A percentile compares a stretch with the other conserved stretches of the same genome.
These are phyloP conservation scores for Nebria ingens DNA, from an alignment of 1,140 invertebrate genomes.

Conservation along the genomic window DNA sequence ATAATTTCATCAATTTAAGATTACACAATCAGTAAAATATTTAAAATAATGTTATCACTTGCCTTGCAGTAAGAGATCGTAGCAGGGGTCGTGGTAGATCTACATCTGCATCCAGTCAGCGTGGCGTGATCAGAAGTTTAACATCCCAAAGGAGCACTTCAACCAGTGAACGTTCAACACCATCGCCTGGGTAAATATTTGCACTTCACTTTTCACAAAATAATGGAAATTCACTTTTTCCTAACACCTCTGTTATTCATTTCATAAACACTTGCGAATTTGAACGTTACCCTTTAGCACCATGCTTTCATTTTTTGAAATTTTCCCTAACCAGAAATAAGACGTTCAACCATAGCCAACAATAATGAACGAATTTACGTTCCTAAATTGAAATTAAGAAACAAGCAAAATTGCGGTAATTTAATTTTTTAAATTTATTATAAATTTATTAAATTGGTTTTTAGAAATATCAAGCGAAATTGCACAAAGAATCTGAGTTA, in stretches of 20 bases:
- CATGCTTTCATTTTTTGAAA: background rate
- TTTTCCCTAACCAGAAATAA: background rate
- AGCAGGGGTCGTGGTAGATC: background rate
- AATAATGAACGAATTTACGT: background rate
- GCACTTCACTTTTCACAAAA: background rate
- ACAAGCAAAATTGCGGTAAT: background rate
- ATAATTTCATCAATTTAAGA: too few relatives aligned
- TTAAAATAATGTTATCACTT: background rate
- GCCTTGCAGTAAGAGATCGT: background rate
- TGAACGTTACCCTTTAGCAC: background rate
- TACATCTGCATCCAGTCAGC: background rate
- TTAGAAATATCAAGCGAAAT: too few relatives aligned
- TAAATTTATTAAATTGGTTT: background rate
- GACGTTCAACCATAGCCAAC: background rate
- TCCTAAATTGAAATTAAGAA: background rate
- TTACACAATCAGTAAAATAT: too few relatives aligned
- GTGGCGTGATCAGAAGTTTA: background rate
- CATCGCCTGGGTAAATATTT: slow-evolving; percentile 3
- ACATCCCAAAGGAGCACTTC: background rate
- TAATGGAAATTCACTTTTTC: background rate
- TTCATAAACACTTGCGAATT: background rate
- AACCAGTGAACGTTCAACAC: background rate
- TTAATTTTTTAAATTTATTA: background rate
- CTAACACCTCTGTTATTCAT: background rate
- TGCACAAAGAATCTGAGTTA: too few relatives aligned